Conservation (phyloP, 2,888 invertebrate species). For the Venusia cambrica region DNA sequence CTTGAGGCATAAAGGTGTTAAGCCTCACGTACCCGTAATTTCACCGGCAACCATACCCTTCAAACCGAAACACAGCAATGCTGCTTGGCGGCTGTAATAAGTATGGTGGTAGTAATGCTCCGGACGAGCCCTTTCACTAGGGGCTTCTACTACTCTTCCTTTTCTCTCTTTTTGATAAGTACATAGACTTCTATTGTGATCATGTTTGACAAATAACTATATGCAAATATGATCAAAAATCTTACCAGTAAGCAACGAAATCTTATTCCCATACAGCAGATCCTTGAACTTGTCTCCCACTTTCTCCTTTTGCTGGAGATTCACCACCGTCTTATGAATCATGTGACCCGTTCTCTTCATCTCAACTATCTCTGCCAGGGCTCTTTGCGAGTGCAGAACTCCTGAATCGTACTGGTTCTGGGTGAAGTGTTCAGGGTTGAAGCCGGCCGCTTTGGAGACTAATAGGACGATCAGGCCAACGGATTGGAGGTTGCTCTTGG, state of each 20-base stretch:
- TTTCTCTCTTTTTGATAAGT: too few relatives aligned
- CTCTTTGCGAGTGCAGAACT: constrained; percentile 71
- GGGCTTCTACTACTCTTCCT: too few relatives aligned
- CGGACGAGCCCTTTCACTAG: too few relatives aligned
- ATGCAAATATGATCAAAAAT: too few relatives aligned
- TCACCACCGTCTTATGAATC: constrained; percentile 69
- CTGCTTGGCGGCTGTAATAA: too few relatives aligned
- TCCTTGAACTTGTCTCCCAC: constrained; percentile 58
- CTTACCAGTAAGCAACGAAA: constrained; percentile 64
- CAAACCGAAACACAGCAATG: too few relatives aligned
- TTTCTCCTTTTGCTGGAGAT: constrained; percentile 57
- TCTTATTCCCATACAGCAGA: constrained; percentile 67
- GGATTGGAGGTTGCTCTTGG: constrained; percentile 91
- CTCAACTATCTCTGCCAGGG: constrained; percentile 72
- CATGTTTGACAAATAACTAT: too few relatives aligned
- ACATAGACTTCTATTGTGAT: too few relatives aligned
- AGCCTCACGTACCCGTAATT: too few relatives aligned
- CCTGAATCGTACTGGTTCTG: constrained; percentile 59
- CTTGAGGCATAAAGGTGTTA: too few relatives aligned
- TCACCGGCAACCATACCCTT: too few relatives aligned
- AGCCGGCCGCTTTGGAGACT: constrained; percentile 88
- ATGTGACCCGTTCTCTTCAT: constrained; percentile 74
- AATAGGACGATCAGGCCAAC: constrained; percentile 92
- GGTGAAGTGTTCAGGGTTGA: constrained; percentile 59
- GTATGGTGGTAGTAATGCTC: too few relatives aligned